phyloP scores from a whole-genome alignment of 2,113 vertebrate genomes.

The Parotia lawesii region DNA sequence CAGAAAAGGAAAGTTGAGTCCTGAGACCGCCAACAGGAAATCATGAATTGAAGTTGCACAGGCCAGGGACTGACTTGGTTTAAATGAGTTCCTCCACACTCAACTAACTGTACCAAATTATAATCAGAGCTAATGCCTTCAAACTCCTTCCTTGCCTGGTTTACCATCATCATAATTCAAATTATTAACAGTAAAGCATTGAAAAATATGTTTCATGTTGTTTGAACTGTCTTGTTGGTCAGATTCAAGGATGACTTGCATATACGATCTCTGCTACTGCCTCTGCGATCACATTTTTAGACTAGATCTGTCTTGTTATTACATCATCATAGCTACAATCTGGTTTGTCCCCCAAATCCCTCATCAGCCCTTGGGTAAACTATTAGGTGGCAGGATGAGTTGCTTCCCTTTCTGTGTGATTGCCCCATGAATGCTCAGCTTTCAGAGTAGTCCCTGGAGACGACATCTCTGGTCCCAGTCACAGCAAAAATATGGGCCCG shows the following conservation, averaged over 20 bases:
- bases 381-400: neutral
- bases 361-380: neutral
- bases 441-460: neutral
- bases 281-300: neutral
- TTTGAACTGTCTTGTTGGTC: neutral
- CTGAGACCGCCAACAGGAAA: neutral
- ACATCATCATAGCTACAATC: neutral
- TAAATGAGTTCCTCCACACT: neutral
- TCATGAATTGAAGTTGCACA: neutral
- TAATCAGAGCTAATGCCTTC: neutral
- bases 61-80: neutral
- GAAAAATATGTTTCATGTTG: neutral
- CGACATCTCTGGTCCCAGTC: neutral
- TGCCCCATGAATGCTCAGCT: neutral
- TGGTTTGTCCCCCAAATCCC: neutral
- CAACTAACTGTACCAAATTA: neutral
- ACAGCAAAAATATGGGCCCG: rapidly evolving
- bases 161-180: neutral
- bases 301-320: neutral
- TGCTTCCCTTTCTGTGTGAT: neutral
- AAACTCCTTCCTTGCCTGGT: neutral
- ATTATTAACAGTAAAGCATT: neutral
- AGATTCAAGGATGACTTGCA: neutral
- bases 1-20: neutral
- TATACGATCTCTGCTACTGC: neutral